phyloP scores from a whole-genome alignment of 2,888 invertebrate species.

The Timema podura region DNA sequence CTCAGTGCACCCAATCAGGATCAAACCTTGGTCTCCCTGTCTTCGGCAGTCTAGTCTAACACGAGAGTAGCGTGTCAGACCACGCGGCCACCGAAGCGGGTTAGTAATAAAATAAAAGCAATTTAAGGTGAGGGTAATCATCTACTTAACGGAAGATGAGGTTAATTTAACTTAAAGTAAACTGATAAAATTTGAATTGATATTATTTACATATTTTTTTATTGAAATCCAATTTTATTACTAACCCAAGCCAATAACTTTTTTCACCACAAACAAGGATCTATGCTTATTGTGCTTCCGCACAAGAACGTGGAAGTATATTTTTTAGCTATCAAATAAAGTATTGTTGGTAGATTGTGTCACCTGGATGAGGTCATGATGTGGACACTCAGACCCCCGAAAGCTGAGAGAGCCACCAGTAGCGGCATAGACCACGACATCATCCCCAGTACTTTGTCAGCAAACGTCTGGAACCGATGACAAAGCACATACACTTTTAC shows the following conservation, averaged over 20 bases:
- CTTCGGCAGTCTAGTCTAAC: too few species aligned
- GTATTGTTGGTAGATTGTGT: conserved; percentile 23
- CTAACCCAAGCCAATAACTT: not conserved
- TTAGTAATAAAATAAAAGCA: too few species aligned
- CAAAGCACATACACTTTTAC: too few species aligned
- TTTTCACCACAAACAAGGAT: not conserved
- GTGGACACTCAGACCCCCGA: conserved; percentile 91
- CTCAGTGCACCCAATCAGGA: too few species aligned
- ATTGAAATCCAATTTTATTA: not conserved
- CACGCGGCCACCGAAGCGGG: too few species aligned
- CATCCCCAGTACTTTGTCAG: conserved; percentile 67
- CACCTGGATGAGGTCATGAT: conserved; percentile 89
- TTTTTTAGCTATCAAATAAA: not conserved
- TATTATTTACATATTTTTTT: conserved; percentile 13
- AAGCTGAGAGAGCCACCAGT: conserved; percentile 87
- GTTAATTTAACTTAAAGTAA: not conserved
- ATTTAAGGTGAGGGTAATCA: too few species aligned
- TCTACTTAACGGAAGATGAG: too few species aligned
- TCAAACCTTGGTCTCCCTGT: too few species aligned
- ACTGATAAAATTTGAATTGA: not conserved
- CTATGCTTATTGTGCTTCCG: not conserved
- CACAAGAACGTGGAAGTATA: too few species aligned
- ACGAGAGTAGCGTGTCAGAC: too few species aligned
- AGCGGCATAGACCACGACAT: conserved; percentile 81
- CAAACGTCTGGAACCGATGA: conserved; percentile 66